phyloP scores from a whole-genome alignment of 2,113 vertebrate genomes.

The Stegastes partitus region DNA sequence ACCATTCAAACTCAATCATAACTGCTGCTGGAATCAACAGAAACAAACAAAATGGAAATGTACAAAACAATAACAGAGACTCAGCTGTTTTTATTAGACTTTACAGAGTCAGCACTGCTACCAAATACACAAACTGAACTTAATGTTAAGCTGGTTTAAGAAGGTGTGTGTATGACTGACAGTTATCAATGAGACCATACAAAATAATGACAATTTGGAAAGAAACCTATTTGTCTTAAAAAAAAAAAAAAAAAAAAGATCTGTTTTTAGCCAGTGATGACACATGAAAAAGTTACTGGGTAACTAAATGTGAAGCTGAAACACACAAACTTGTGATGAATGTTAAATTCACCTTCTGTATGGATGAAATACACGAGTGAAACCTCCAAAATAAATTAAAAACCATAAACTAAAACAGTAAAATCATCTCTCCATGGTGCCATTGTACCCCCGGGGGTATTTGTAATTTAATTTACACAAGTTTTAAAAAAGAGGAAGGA shows the following conservation, averaged over 20 bases:
- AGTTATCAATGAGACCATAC: conserved; percentile 35
- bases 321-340: conserved; percentile 50
- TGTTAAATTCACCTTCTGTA: conserved; percentile 45
- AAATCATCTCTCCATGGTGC: conserved; percentile 75
- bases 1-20: conserved; percentile 79
- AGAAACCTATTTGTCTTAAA: conserved; percentile 6
- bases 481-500: conserved; percentile 74
- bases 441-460: conserved; percentile 72
- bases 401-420: conserved; percentile 34
- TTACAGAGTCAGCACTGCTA: conserved; percentile 68
- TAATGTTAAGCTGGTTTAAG: conserved; percentile 68
- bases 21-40: conserved; percentile 65
- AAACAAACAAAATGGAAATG: conserved; percentile 67
- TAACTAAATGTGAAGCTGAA: conserved; percentile 61
- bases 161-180: conserved; percentile 45
- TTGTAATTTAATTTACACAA: conserved; percentile 81
- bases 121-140: conserved; percentile 60
- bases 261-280: conserved; percentile 28
- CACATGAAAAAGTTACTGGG: conserved; percentile 49
- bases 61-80: conserved; percentile 69
- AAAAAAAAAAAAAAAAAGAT: conserved; percentile 4
- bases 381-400: conserved; percentile 73
- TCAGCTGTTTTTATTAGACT: conserved; percentile 64
- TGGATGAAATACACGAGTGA: conserved; percentile 49
- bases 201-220: conserved; percentile 43